Evolutionary conservation across 2,888 invertebrate species (phyloP).

Genomic region (Ecdyonurus torrentis): DNA sequence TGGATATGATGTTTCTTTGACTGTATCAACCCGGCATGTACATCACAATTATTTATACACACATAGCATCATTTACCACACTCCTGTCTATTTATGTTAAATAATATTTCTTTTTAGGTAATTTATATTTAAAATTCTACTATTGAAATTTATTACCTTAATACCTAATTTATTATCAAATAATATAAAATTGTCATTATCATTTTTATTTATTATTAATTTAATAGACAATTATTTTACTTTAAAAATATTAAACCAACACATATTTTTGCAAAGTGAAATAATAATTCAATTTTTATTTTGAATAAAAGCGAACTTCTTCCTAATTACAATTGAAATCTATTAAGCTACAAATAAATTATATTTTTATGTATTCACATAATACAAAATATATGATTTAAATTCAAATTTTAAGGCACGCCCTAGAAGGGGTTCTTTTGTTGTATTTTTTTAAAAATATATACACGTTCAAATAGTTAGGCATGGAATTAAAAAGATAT

Average conservation of each 20-base stretch:
- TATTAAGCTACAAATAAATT: background rate
- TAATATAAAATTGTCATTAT: background rate
- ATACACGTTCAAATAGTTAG: background rate
- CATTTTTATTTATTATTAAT: background rate
- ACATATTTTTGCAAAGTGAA: background rate
- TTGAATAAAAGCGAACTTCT: background rate
- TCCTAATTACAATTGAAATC: background rate
- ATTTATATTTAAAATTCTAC: too few relatives aligned
- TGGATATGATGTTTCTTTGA: too few relatives aligned
- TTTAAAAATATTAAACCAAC: background rate
- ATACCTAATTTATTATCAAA: too few relatives aligned
- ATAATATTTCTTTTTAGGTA: too few relatives aligned
- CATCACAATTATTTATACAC: too few relatives aligned
- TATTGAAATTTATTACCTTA: too few relatives aligned
- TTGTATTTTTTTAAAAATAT: background rate
- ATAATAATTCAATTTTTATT: background rate
- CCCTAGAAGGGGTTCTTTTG: background rate
- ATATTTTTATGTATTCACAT: background rate
- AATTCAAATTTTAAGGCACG: background rate
- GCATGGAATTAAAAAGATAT: too few relatives aligned
- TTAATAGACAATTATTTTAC: background rate
- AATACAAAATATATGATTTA: background rate
- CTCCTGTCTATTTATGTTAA: too few relatives aligned
- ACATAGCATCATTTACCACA: too few relatives aligned
- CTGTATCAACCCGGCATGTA: too few relatives aligned